phyloP scores from a whole-genome alignment of 1,140 invertebrate species.

The Drosophila yakuba region DNA sequence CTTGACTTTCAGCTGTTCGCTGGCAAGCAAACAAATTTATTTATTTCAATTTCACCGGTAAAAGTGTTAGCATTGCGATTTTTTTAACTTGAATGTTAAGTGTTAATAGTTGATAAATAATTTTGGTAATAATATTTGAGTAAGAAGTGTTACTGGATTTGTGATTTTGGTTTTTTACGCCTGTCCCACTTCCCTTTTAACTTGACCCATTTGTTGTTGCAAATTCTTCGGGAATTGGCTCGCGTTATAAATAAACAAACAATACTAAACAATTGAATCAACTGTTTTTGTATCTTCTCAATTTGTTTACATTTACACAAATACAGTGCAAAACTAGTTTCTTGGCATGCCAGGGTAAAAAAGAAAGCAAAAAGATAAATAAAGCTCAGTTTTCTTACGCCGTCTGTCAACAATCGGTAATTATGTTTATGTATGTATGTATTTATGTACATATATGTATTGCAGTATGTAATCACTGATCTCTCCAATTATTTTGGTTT shows the following conservation, averaged over 20 bases:
- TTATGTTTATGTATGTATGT: constrained; percentile 16
- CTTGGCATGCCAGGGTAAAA: constrained; percentile 6
- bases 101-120: not conserved
- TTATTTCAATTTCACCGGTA: constrained; percentile 27
- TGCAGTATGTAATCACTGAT: not conserved
- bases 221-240: constrained; percentile 17
- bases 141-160: not conserved
- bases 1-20: constrained; percentile 14
- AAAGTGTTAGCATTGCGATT: not conserved
- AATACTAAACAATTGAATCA: constrained; percentile 14
- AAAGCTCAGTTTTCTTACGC: constrained; percentile 25
- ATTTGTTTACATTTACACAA: constrained; percentile 17
- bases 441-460: not conserved
- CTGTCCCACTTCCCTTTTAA: constrained; percentile 5
- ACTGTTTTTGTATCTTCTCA: constrained; percentile 11
- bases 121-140: not conserved
- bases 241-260: constrained; percentile 41
- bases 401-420: constrained; percentile 34
- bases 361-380: constrained; percentile 23
- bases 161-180: not conserved
- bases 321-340: constrained; percentile 61
- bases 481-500: constrained; percentile 7
- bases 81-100: not conserved
- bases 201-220: constrained; percentile 17
- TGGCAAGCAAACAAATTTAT: constrained; percentile 17